Base-by-base conservation (phyloP, 2,888 invertebrate genomes). In the Caenorhabditis sulstoni region DNA sequence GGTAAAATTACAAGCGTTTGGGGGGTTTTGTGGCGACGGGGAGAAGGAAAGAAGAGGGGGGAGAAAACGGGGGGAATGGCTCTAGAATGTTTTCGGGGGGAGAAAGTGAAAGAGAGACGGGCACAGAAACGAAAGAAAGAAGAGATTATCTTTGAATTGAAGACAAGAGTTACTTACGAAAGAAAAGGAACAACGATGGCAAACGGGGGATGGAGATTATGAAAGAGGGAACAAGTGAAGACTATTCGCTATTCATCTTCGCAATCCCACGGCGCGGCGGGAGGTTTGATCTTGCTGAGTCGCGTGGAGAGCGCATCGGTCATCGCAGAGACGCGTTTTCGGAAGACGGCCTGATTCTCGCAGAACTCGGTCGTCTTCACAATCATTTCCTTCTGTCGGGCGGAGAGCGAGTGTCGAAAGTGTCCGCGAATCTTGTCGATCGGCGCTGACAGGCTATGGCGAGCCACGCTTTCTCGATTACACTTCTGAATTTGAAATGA, bases 331-430 rank as follows among this genome's bases (percentile, higher is more conserved):
- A 58, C n/a, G 3, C 58, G 44, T 22, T 58, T 45, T n/a, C 58
- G 58, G 58, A 58, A 58, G 0, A 58, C 45, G 1, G 20, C n/a
- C 7, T 44, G 45, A 11, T 58, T 58, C n/a, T 58, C 58, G 45
- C 58, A 58, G 44, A 14, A 45, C 3, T 45, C 23, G n/a, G 16
- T 23, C 1, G 58, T 29, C 14, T 58, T 44, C 11, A 0, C 18
- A 3, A 57, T 18, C 2, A 57, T 20, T 14, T 57, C 22, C 3
- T 41, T 20, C 14, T 44, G 20, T 1, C 37, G 1, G 4, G 3
- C 16, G 39, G 5, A 3, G 37, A 55, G 39, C 18, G 29, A 11
- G n/a, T 29, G 55, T 1, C 41, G 18, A 3, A 22, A 8, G 12
- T 22, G 57, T 12, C 57, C 57, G 3, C 22, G 57, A 12, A 39